These are phyloP conservation scores for Eumacrocentrus americanus DNA, from an alignment of 2,888 invertebrate species.

Conservation along the genomic window DNA sequence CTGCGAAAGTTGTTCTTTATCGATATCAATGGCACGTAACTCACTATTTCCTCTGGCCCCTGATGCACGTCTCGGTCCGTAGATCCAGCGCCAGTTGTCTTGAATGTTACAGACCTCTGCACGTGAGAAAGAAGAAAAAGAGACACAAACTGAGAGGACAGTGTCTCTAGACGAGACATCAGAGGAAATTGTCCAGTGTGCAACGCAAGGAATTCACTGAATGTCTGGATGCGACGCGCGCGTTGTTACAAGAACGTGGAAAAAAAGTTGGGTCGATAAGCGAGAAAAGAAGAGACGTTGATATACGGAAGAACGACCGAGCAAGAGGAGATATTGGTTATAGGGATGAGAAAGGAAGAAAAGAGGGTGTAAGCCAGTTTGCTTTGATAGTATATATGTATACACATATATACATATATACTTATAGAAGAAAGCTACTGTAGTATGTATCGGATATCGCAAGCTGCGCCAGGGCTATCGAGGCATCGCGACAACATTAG, in stretches of 20 bases:
- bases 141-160: background rate
- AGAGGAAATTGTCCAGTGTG: background rate
- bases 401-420: too few species aligned
- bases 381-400: background rate
- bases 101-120: background rate
- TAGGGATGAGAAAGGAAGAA: background rate
- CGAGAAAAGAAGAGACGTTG: background rate
- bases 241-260: background rate
- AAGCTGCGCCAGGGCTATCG: slow-evolving; percentile 12
- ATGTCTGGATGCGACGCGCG: background rate
- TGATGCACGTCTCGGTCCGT: background rate
- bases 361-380: background rate
- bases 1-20: too few species aligned
- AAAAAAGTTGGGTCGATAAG: background rate
- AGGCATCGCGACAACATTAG: slow-evolving; percentile 35
- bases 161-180: background rate
- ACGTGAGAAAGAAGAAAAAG: background rate
- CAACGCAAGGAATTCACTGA: background rate
- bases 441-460: slow-evolving; percentile 13
- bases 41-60: too few species aligned
- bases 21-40: too few species aligned
- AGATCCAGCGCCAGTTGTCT: background rate
- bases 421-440: background rate
- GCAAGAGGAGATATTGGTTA: background rate
- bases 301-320: background rate